Conservation (phyloP, 2,113 vertebrate genomes). For the Aphyosemion australe region DNA sequence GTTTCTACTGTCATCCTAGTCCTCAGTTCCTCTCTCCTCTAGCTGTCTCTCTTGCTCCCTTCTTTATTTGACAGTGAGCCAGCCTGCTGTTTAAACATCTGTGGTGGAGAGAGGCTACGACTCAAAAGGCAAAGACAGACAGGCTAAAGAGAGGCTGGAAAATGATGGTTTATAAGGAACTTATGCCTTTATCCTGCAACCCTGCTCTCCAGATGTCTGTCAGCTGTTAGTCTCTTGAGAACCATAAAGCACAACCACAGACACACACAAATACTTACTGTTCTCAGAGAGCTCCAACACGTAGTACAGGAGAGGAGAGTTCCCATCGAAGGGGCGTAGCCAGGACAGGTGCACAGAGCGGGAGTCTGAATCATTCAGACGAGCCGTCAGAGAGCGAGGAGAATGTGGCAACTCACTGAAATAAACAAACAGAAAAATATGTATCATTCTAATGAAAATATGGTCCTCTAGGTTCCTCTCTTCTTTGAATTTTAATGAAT, state of each 20-base stretch:
- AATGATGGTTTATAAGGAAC: constrained; percentile 46
- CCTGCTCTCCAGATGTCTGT: constrained; percentile 59
- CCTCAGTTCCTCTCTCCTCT: constrained; percentile 24
- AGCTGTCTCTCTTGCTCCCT: constrained; percentile 14
- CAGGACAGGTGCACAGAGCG: constrained; percentile 88
- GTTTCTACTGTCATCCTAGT: constrained; percentile 48
- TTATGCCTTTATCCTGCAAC: constrained; percentile 48
- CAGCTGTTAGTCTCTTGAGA: constrained; percentile 58
- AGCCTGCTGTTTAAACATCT: constrained; percentile 75
- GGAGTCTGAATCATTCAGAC: constrained; percentile 82
- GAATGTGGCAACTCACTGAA: constrained; percentile 92
- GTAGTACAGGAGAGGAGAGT: constrained; percentile 92
- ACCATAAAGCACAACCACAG: constrained; percentile 45
- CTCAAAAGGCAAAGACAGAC: constrained; percentile 11
- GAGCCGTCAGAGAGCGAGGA: constrained; percentile 89
- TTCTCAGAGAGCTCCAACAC: constrained; percentile 95
- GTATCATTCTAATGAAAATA: not conserved
- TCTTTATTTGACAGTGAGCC: constrained; percentile 58
- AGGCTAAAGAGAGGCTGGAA: constrained; percentile 3
- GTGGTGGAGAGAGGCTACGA: constrained; percentile 33
- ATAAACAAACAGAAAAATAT: constrained; percentile 4
- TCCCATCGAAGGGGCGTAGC: constrained; percentile 94
- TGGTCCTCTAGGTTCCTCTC: not conserved
- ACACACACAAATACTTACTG: constrained; percentile 78
- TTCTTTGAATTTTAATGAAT: not conserved